Conservation (phyloP, 2,113 vertebrate genomes). For the Sinocyclocheilus anophthalmus region DNA sequence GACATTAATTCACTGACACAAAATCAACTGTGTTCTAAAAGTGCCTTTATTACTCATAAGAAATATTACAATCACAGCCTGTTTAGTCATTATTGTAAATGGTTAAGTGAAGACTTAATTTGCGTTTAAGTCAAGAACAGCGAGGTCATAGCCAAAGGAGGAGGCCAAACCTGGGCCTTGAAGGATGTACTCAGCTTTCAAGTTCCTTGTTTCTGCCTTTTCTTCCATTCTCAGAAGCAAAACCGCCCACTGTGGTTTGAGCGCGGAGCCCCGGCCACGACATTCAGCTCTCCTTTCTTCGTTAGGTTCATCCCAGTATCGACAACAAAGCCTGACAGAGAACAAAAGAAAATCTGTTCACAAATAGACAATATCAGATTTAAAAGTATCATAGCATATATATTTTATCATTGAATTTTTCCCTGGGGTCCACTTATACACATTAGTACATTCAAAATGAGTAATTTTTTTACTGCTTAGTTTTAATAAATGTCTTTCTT, state of each 20-base stretch:
- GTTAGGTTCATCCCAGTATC: constrained; percentile 86
- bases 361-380: not conserved
- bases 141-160: constrained; percentile 91
- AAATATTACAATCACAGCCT: not conserved
- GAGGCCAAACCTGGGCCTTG: constrained; percentile 89
- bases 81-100: not conserved
- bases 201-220: constrained; percentile 58
- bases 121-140: constrained; percentile 87
- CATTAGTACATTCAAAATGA: not conserved
- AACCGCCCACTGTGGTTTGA: constrained; percentile 88
- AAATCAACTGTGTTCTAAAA: not conserved
- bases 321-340: constrained; percentile 83
- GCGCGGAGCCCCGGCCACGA: constrained; percentile 89
- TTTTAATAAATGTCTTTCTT: not conserved
- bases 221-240: constrained; percentile 78
- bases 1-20: not conserved
- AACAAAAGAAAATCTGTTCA: not conserved
- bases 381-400: not conserved
- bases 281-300: constrained; percentile 81
- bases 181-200: constrained; percentile 81
- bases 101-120: constrained; percentile 72
- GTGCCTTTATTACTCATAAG: not conserved
- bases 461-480: not conserved
- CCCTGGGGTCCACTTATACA: not conserved
- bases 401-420: too few species aligned